Percentiles rank a stretch among this genome's conserved stretches.
Conservation (phyloP, 2,888 invertebrate genomes). For the Ryuthela nishihirai region DNA sequence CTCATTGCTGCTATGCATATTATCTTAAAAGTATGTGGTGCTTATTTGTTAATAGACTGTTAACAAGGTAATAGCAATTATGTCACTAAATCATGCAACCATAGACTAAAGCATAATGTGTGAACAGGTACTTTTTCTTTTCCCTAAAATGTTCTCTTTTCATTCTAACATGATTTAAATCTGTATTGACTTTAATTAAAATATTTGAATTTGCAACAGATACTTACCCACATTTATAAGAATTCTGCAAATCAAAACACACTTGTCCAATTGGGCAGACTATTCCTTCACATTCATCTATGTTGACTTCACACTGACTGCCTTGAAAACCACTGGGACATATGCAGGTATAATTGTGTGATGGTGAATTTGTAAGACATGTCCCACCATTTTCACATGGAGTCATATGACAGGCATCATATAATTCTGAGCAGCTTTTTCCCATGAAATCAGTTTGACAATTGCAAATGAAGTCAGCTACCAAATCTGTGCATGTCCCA, state of each 20-base stretch:
- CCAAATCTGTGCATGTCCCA: constrained; percentile 67
- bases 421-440: constrained; percentile 65
- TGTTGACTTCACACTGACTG: constrained; percentile 27
- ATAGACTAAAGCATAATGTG: too few relatives aligned
- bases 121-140: too few relatives aligned
- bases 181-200: too few relatives aligned
- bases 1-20: too few relatives aligned
- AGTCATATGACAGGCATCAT: constrained; percentile 68
- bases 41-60: too few relatives aligned
- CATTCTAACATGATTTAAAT: too few relatives aligned
- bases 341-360: constrained; percentile 75
- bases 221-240: constrained; percentile 70
- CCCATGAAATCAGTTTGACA: constrained; percentile 79
- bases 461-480: constrained; percentile 64
- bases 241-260: constrained; percentile 77
- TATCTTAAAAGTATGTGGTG: too few relatives aligned
- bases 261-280: constrained; percentile 59
- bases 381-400: constrained; percentile 61
- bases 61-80: too few relatives aligned
- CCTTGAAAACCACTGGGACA: constrained; percentile 56
- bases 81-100: too few relatives aligned
- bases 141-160: too few relatives aligned
- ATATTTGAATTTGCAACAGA: too few relatives aligned
- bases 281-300: constrained; percentile 48
- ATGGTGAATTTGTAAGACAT: constrained; percentile 52